Conservation (phyloP, 2,113 vertebrate genomes). For the Stigmatopora nigra region DNA sequence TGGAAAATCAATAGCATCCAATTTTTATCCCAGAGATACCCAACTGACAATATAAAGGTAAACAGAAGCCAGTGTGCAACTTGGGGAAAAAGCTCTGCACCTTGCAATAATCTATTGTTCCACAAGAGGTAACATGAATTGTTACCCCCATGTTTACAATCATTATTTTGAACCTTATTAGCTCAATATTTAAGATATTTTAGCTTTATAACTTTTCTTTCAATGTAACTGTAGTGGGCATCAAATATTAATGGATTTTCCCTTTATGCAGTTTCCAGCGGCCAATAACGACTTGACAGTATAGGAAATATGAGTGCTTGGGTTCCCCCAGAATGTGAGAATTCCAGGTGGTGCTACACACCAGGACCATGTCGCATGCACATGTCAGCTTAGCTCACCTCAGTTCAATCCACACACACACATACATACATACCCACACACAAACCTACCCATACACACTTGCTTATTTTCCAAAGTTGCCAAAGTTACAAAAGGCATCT, state of each 20-base stretch:
- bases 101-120: background rate
- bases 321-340: background rate
- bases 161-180: too few relatives aligned
- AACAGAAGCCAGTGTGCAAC: background rate
- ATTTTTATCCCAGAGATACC: background rate
- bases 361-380: background rate
- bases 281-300: background rate
- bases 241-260: too few relatives aligned
- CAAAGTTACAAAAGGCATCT: conserved; percentile 98
- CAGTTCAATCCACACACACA: conserved; percentile 29
- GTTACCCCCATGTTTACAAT: background rate
- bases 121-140: background rate
- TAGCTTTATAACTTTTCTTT: too few relatives aligned
- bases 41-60: background rate
- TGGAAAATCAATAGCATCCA: too few relatives aligned
- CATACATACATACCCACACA: conserved; percentile 19
- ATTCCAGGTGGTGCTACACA: background rate
- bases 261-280: too few relatives aligned
- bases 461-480: conserved; percentile 93
- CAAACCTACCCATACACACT: conserved; percentile 9
- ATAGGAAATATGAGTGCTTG: background rate
- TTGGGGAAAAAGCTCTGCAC: background rate
- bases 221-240: too few relatives aligned
- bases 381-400: background rate
- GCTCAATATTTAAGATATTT: too few relatives aligned